Evolutionary conservation across 2,888 invertebrate genomes (phyloP).

Genomic region (Rhamphomyia laevipes): DNA sequence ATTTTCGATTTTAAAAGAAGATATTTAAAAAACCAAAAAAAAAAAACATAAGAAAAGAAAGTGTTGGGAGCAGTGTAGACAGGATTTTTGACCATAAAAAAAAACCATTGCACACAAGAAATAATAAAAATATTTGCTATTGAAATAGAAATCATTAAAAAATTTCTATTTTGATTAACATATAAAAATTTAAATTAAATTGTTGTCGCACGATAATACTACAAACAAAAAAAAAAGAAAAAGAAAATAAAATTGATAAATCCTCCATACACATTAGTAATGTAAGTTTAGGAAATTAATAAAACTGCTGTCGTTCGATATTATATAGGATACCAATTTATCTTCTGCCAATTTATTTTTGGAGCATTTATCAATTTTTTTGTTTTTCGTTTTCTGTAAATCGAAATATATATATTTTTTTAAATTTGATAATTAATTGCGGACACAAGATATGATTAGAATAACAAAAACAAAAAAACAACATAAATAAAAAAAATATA

Average conservation of each 20-base stretch:
- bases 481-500: conserved; percentile 3
- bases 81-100: conserved; percentile 23
- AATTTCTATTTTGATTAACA: no score
- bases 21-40: conserved; percentile 3
- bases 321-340: not conserved
- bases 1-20: not conserved
- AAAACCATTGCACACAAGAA: conserved; percentile 4
- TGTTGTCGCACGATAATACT: not conserved
- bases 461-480: conserved; percentile 7
- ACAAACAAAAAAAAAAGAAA: not conserved
- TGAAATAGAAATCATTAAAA: no score
- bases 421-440: no score
- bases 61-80: conserved; percentile 16
- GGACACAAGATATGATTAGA: not conserved
- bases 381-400: no score
- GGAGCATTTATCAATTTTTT: conserved; percentile 5
- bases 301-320: no score
- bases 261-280: conserved; percentile 9
- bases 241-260: conserved; percentile 11
- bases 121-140: not conserved
- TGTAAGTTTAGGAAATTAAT: no score
- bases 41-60: conserved; percentile 10
- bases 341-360: not conserved
- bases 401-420: no score
- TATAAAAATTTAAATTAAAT: no score